A percentile compares a stretch with the other conserved stretches of the same genome.
These are phyloP conservation scores for Leptatherina wallacei DNA, from an alignment of 2,797 vertebrate genomes.

Conservation along the genomic window DNA sequence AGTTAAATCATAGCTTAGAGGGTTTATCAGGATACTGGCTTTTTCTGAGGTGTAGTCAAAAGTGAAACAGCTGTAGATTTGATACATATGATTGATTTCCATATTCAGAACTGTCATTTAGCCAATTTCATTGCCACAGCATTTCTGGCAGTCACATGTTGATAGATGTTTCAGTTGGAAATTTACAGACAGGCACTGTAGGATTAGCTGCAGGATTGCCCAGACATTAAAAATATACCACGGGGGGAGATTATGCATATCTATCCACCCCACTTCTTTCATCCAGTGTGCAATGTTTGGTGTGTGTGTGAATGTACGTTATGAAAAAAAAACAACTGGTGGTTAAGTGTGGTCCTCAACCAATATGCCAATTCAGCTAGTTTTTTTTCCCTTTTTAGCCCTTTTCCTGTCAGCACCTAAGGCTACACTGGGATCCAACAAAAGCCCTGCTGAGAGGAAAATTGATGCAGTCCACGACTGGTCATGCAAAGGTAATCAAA, in stretches of 20 bases:
- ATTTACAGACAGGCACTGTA: constrained; percentile 55
- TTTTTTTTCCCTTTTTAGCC: constrained; percentile 15
- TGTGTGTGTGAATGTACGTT: constrained; percentile 23
- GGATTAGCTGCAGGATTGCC: constrained; percentile 66
- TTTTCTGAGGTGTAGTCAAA: neutral
- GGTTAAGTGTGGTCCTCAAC: constrained; percentile 38
- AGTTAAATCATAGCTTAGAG: neutral
- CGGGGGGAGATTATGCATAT: constrained; percentile 59
- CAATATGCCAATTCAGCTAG: constrained; percentile 30
- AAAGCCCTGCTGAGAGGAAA: constrained; percentile 49
- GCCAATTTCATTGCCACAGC: constrained; percentile 50
- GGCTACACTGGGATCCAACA: constrained; percentile 39
- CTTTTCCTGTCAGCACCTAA: constrained; percentile 34
- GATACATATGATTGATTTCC: constrained; percentile 15
- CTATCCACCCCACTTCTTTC: constrained; percentile 54
- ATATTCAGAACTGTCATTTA: constrained; percentile 28
- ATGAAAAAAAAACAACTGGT: constrained; percentile 13
- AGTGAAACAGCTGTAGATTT: neutral
- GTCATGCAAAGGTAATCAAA: constrained; percentile 74
- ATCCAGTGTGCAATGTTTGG: constrained; percentile 38
- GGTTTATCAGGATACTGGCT: neutral
- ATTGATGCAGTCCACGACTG: constrained; percentile 56
- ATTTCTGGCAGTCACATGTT: constrained; percentile 35
- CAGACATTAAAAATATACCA: constrained; percentile 62
- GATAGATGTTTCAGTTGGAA: constrained; percentile 37